These are phyloP conservation scores for Synergus gifuensis DNA, from an alignment of 2,888 invertebrate species.

Conservation along the genomic window DNA sequence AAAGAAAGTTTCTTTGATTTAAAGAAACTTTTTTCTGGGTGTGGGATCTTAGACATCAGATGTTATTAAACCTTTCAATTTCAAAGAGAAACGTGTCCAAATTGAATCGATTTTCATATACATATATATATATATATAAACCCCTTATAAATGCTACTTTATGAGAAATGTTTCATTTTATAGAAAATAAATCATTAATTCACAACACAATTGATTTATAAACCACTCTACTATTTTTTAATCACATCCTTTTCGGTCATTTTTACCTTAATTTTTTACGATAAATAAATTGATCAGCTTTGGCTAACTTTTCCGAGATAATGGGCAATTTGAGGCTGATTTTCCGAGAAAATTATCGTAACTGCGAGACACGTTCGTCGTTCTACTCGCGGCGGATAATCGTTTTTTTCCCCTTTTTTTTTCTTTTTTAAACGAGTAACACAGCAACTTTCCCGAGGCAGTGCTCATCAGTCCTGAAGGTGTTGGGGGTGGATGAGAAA, in stretches of 20 bases:
- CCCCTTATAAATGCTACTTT: no score
- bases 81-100: no score
- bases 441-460: constrained; percentile 62
- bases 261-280: not conserved
- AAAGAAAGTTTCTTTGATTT: no score
- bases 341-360: constrained; percentile 20
- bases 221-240: no score
- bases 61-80: no score
- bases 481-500: constrained; percentile 22
- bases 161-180: no score
- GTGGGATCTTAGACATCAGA: no score
- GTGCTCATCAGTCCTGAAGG: constrained; percentile 54
- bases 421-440: constrained; percentile 59
- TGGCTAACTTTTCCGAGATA: not conserved
- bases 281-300: constrained; percentile 10
- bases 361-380: constrained; percentile 4
- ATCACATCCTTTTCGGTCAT: not conserved
- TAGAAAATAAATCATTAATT: no score
- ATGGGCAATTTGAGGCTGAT: not conserved
- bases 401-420: constrained; percentile 54
- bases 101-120: no score
- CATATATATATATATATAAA: no score
- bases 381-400: constrained; percentile 51
- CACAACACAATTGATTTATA: no score
- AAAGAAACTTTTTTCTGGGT: no score